Evolutionary conservation across 2,797 vertebrate genomes (phyloP).

Genomic region (Sebastes minor): DNA sequence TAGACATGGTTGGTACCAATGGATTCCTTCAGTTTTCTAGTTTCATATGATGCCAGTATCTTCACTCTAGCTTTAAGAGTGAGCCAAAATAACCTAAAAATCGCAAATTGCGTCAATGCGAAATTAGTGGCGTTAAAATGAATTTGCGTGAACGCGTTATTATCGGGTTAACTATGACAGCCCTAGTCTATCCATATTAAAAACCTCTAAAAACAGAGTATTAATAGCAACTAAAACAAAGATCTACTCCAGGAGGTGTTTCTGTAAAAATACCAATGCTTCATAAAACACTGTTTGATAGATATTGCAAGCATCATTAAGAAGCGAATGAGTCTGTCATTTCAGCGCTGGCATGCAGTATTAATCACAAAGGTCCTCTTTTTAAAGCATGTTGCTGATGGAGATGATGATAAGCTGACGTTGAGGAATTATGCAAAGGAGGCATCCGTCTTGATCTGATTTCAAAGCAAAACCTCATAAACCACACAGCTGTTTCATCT

Average conservation of each 20-base stretch:
- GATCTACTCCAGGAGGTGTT: constrained; percentile 81
- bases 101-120: too few relatives aligned
- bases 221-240: constrained; percentile 57
- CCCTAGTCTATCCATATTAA: not conserved
- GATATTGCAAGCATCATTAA: constrained; percentile 90
- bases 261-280: constrained; percentile 83
- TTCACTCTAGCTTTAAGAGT: too few relatives aligned
- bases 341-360: constrained; percentile 88
- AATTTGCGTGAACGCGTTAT: too few relatives aligned
- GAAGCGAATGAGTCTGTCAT: constrained; percentile 90
- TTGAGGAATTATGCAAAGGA: constrained; percentile 89
- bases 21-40: too few relatives aligned
- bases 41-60: too few relatives aligned
- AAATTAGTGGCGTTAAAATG: too few relatives aligned
- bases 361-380: constrained; percentile 87
- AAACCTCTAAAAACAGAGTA: constrained; percentile 11
- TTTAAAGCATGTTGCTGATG: constrained; percentile 91
- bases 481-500: constrained; percentile 86
- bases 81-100: too few relatives aligned
- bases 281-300: constrained; percentile 87
- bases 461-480: constrained; percentile 89
- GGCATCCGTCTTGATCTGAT: constrained; percentile 90
- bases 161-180: too few relatives aligned
- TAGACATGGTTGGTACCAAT: too few relatives aligned
- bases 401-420: constrained; percentile 90